A percentile compares a stretch with the other conserved stretches of the same genome.
These are phyloP conservation scores for Synergus gifuensis DNA, from an alignment of 2,888 invertebrate genomes.

Conservation along the genomic window DNA sequence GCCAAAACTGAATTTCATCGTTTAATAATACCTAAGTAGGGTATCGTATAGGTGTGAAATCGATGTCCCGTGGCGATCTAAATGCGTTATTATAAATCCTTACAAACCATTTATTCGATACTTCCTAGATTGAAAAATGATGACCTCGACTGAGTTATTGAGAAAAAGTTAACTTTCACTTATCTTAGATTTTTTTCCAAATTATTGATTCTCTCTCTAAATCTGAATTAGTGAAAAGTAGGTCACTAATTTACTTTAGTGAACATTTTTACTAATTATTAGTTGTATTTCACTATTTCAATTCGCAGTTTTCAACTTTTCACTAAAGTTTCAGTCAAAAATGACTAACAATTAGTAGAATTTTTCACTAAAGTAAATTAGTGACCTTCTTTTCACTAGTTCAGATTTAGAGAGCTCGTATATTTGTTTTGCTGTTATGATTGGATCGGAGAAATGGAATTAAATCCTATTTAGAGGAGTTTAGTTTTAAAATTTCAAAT, in stretches of 20 bases:
- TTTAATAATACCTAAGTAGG: neutral
- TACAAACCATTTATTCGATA: too few relatives aligned
- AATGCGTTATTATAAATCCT: neutral
- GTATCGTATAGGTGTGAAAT: constrained; percentile 1
- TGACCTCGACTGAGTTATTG: neutral
- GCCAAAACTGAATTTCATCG: constrained; percentile 8
- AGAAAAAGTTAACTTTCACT: neutral
- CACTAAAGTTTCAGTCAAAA: too few relatives aligned
- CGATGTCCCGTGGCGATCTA: neutral
- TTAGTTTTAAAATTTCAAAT: neutral
- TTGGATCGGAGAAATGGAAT: neutral
- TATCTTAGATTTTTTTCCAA: neutral
- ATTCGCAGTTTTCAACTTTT: too few relatives aligned
- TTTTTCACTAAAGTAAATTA: too few relatives aligned
- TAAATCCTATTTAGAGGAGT: neutral
- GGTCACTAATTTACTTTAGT: too few relatives aligned
- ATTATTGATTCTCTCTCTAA: neutral
- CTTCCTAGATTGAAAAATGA: neutral
- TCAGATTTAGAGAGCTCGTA: too few relatives aligned
- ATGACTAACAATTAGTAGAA: too few relatives aligned
- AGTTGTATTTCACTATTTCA: too few relatives aligned
- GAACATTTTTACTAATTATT: too few relatives aligned
- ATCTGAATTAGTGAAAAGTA: too few relatives aligned
- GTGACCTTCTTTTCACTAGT: too few relatives aligned
- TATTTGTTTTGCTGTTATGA: neutral